Evolutionary conservation across 2,113 vertebrate genomes (phyloP).

Genomic region (Cyphomyrus discorhynchus): DNA sequence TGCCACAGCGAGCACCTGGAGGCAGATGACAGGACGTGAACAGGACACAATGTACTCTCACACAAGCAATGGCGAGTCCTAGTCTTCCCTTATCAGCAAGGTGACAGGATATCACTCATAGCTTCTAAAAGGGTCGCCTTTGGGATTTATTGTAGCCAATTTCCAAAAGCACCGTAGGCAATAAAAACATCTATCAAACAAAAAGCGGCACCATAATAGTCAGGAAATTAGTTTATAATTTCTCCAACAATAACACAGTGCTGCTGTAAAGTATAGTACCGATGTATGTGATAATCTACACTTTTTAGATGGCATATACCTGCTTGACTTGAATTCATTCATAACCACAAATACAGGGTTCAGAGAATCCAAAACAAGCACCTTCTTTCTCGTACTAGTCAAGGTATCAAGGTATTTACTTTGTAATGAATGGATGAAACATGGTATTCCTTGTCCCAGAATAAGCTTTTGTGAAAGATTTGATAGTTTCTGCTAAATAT

Average conservation of each 20-base stretch:
- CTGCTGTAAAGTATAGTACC: background rate
- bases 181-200: background rate
- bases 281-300: background rate
- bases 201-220: background rate
- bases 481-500: background rate
- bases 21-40: background rate
- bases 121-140: background rate
- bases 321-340: background rate
- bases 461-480: background rate
- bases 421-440: background rate
- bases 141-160: background rate
- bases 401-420: background rate
- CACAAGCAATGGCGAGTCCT: background rate
- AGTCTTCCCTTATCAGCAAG: background rate
- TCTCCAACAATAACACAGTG: background rate
- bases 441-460: background rate
- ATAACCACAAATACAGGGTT: background rate
- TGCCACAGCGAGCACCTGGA: slow-evolving; percentile 80
- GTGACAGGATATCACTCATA: background rate
- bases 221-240: background rate
- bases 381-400: background rate
- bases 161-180: background rate
- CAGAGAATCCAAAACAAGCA: too few species aligned
- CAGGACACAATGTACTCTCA: background rate
- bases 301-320: background rate